Evolutionary conservation across 2,113 vertebrate species (phyloP).

Genomic region (Orcinus orca): DNA sequence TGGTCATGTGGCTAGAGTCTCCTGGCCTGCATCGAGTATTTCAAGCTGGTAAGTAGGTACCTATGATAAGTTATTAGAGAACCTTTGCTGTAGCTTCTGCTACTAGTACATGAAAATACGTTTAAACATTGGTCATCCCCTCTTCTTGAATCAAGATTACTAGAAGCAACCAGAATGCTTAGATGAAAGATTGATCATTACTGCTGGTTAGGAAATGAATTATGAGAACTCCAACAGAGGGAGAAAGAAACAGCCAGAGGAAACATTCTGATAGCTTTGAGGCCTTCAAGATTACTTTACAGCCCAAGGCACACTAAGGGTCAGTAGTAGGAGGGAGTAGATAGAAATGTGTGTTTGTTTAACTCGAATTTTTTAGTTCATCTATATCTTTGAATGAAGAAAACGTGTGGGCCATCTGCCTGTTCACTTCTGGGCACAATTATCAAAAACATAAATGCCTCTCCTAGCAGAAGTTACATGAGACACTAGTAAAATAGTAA

Average conservation of each 20-base stretch:
- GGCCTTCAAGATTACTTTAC: background rate
- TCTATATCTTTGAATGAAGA: background rate
- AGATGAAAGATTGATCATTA: background rate
- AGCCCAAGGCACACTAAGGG: background rate
- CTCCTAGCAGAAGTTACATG: background rate
- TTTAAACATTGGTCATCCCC: background rate
- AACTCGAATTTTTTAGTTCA: background rate
- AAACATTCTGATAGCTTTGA: background rate
- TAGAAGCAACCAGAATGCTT: background rate
- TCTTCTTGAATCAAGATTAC: background rate
- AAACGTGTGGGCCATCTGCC: background rate
- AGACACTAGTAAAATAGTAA: slow-evolving; percentile 10
- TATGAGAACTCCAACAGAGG: background rate
- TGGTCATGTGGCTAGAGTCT: background rate
- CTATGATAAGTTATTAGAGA: background rate
- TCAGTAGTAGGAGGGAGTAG: background rate
- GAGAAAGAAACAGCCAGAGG: background rate
- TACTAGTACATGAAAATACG: background rate
- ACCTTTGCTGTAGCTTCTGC: background rate
- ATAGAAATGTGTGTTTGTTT: background rate
- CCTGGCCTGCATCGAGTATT: background rate
- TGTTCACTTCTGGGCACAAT: background rate
- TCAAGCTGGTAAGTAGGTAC: background rate
- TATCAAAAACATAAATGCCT: background rate
- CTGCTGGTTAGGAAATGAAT: background rate